Base-by-base conservation (phyloP, 2,797 vertebrate genomes). In the Gobio occitaniae region DNA sequence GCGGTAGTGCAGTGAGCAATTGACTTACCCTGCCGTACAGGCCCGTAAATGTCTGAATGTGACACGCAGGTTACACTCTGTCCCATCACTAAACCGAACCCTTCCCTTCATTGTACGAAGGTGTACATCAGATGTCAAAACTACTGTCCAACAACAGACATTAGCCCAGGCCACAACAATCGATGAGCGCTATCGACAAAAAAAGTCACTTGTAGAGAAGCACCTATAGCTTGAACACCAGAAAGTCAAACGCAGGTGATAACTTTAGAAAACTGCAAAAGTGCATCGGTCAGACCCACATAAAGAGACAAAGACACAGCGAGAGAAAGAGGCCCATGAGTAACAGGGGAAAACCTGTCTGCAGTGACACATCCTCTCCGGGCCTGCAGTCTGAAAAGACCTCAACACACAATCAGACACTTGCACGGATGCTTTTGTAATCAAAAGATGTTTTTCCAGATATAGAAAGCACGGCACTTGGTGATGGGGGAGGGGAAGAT, bases 291-390 rank as follows among this genome's bases (percentile, higher is more conserved):
- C 79, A 74, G 71, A 80, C 79, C 85, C 66, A 81, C 76, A 78
- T 61, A 83, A 76, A 85, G 69, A 83, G 38, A 54, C 9, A 44
- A 48, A 48, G 47, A 13, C 29, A 81, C 41, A 81, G 80, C 78
- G 17, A 86, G 50, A 86, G 63, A 79, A 66, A 88, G 86, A 88
- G 85, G 87, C 89, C 88, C 84, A 88, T 86, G 86, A 36, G 81
- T 88, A 87, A 78, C 83, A 90, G 88, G 92, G 89, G 88, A 91
- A 88, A 92, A 93, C 92, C 82, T 91, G 84, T 88, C 71, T 89
- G 89, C 88, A 75, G 76, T 92, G 90, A 90, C 89, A 93, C 89
- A 89, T 92, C 89, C 82, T 92, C 89, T 87, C 93, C 92, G 88
- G 85, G 84, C 87, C 85, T 87, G 87, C 71, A 56, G 32, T 81